These are phyloP conservation scores for Turritopsis rubra DNA, from an alignment of 30 jellyfish, hydroid and myxozoan genomes.

Conservation along the genomic window DNA sequence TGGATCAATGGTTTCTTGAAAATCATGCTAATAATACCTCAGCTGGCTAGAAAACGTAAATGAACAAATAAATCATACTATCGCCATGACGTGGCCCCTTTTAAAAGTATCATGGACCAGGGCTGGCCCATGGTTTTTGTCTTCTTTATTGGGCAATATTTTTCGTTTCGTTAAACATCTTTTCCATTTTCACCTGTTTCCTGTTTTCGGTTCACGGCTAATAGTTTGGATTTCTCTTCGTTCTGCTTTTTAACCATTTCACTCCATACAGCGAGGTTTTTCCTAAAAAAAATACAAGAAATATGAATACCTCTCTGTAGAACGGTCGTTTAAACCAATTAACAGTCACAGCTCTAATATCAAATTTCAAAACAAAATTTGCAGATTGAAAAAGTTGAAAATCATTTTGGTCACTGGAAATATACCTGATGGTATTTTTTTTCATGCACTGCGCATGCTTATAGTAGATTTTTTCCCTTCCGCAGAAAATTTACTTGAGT, in stretches of 20 bases:
- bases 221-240: conserved; percentile 29
- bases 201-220: background rate
- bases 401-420: background rate
- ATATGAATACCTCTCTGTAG: background rate
- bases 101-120: too few relatives aligned
- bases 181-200: background rate
- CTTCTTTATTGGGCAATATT: background rate
- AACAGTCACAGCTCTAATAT: background rate
- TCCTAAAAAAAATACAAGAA: conserved; percentile 65
- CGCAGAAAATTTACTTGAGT: too few relatives aligned
- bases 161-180: background rate
- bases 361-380: background rate
- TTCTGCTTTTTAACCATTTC: conserved; percentile 56
- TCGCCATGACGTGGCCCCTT: too few relatives aligned
- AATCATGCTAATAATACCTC: too few relatives aligned
- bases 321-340: background rate
- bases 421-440: background rate
- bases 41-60: too few relatives aligned
- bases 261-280: conserved; percentile 60
- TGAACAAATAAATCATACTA: too few relatives aligned
- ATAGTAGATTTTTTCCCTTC: too few relatives aligned
- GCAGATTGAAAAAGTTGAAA: background rate
- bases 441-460: too few relatives aligned
- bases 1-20: too few relatives aligned
- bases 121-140: too few relatives aligned